A percentile compares a stretch with the other conserved stretches of the same genome.
Evolutionary conservation across 2,113 vertebrate species (phyloP).

Genomic region (Anthoscopus minutus): DNA sequence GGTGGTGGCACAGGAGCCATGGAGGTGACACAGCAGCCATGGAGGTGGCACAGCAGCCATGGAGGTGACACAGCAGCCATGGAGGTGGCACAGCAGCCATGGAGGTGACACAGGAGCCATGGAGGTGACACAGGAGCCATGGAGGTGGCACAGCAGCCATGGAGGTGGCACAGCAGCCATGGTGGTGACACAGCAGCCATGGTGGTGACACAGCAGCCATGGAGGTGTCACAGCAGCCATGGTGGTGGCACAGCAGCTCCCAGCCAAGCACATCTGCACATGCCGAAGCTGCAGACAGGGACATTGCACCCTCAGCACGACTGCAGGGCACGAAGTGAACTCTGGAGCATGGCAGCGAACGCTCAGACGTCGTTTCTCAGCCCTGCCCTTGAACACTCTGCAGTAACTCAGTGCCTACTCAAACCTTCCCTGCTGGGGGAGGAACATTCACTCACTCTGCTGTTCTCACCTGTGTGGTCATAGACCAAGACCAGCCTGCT

Average conservation of each 20-base stretch:
- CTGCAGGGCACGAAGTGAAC: neutral
- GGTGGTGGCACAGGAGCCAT: no score
- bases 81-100: no score
- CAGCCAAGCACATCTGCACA: accelerated
- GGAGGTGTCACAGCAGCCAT: accelerated
- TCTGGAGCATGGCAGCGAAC: neutral
- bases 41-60: no score
- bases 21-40: no score
- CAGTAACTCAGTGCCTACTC: neutral
- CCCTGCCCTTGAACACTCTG: neutral
- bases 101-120: no score
- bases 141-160: accelerated
- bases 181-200: no score
- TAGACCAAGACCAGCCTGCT: neutral
- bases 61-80: no score
- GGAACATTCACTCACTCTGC: neutral
- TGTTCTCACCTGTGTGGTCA: neutral
- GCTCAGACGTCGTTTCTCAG: accelerated
- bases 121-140: no score
- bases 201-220: no score
- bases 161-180: neutral
- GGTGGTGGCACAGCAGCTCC: neutral
- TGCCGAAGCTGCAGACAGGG: accelerated
- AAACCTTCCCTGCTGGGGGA: neutral
- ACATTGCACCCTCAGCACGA: neutral